phyloP scores from a whole-genome alignment of 2,888 invertebrate species.

The Chelonus formosanus region DNA sequence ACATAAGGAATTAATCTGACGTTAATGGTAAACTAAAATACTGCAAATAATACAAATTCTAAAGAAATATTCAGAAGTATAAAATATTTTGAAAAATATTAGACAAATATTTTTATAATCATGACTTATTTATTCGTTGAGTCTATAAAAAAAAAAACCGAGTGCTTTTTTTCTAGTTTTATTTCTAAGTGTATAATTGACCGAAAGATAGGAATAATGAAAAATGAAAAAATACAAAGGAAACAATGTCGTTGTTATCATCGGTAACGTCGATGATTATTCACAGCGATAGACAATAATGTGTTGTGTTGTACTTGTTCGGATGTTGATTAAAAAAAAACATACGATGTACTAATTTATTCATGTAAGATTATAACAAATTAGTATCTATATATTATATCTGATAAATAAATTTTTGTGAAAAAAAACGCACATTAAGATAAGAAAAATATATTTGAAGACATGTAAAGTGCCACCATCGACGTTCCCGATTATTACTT shows the following conservation, averaged over 20 bases:
- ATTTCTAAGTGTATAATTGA: not conserved
- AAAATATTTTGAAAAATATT: too few relatives aligned
- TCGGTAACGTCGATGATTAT: slow-evolving; percentile 43
- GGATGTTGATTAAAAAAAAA: slow-evolving; percentile 36
- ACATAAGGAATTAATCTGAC: too few relatives aligned
- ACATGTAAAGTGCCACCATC: slow-evolving; percentile 11
- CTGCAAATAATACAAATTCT: too few relatives aligned
- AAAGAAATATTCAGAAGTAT: too few relatives aligned
- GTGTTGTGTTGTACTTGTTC: slow-evolving; percentile 48
- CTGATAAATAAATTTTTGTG: slow-evolving; percentile 10
- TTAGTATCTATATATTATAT: slow-evolving; percentile 11
- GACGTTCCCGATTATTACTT: slow-evolving; percentile 22
- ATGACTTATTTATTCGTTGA: too few relatives aligned
- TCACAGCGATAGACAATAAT: slow-evolving; percentile 52
- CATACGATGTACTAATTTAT: slow-evolving; percentile 39
- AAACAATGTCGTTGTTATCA: slow-evolving; percentile 42
- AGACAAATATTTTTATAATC: too few relatives aligned
- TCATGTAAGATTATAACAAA: slow-evolving; percentile 9
- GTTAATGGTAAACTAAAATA: too few relatives aligned
- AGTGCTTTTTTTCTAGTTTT: too few relatives aligned
- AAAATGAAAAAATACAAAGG: slow-evolving; percentile 9
- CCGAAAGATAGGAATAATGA: slow-evolving; percentile 4
- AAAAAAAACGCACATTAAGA: slow-evolving; percentile 2
- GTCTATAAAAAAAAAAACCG: too few relatives aligned
- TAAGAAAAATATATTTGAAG: slow-evolving; percentile 4